Evolutionary conservation across 2,113 vertebrate genomes (phyloP).

Genomic region (Dolichallabes microphthalmus): DNA sequence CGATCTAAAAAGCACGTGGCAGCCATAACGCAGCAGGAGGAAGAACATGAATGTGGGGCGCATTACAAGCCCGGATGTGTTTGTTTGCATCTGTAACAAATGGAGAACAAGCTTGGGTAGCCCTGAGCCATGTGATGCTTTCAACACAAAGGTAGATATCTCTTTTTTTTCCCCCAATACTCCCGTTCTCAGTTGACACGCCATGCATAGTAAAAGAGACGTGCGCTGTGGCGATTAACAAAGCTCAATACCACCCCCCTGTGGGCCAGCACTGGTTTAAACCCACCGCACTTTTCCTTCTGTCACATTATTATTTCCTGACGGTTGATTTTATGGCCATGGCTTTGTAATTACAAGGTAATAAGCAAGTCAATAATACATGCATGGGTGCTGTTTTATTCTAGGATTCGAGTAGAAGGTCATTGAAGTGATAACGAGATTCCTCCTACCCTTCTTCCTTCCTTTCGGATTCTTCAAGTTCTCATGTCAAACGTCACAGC

Average conservation of each 20-base stretch:
- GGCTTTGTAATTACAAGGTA: conserved; percentile 41
- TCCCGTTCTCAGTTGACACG: conserved; percentile 63
- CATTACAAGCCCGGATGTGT: conserved; percentile 31
- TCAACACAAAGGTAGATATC: conserved; percentile 63
- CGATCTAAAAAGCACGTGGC: conserved; percentile 59
- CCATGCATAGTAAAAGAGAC: conserved; percentile 54
- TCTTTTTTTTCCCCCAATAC: conserved; percentile 65
- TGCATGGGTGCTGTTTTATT: neutral
- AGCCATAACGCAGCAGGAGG: conserved; percentile 47
- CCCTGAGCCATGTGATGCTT: conserved; percentile 51
- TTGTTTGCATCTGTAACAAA: conserved; percentile 46
- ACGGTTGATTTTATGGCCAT: conserved; percentile 18
- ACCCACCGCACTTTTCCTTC: conserved; percentile 58
- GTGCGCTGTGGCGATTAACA: conserved; percentile 47
- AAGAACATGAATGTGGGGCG: conserved; percentile 22
- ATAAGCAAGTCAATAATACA: conserved; percentile 6
- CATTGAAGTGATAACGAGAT: neutral
- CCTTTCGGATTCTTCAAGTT: neutral
- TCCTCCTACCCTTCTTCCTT: neutral
- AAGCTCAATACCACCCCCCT: conserved; percentile 79
- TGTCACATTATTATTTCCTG: conserved; percentile 52
- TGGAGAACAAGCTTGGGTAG: conserved; percentile 42
- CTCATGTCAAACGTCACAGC: conserved; percentile 22
- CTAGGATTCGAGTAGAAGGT: neutral
- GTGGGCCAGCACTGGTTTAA: conserved; percentile 67